These are phyloP conservation scores for Macrocentrus cingulum DNA, from an alignment of 1,140 invertebrate species.

Conservation along the genomic window DNA sequence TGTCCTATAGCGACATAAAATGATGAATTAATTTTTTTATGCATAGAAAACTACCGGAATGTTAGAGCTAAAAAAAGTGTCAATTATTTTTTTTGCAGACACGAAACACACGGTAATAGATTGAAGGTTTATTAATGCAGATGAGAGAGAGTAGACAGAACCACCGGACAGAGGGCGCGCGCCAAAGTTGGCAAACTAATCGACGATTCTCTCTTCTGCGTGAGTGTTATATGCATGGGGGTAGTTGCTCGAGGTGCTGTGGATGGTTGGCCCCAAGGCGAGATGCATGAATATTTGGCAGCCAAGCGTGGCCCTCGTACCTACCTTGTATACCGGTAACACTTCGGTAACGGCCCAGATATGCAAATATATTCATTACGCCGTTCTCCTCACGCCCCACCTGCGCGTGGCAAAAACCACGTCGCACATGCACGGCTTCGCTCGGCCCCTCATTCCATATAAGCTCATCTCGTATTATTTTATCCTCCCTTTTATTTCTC, in stretches of 20 bases:
- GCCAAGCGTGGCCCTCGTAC: constrained; percentile 36
- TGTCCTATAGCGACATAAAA: not conserved
- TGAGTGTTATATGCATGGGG: constrained; percentile 47
- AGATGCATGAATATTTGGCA: constrained; percentile 58
- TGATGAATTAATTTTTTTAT: not conserved
- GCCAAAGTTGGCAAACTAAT: constrained; percentile 48
- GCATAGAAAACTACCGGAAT: too few species aligned
- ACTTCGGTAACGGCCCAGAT: constrained; percentile 55
- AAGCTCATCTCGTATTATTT: not conserved
- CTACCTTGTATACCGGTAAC: constrained; percentile 50
- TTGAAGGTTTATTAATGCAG: constrained; percentile 11
- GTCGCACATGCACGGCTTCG: constrained; percentile 17
- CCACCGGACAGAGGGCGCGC: constrained; percentile 10
- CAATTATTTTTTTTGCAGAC: too few species aligned
- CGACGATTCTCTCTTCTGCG: constrained; percentile 46
- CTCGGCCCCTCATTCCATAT: not conserved
- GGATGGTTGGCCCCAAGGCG: constrained; percentile 47
- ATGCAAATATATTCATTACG: constrained; percentile 60
- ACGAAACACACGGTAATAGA: too few species aligned
- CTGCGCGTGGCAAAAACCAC: constrained; percentile 31
- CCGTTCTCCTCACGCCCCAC: constrained; percentile 34
- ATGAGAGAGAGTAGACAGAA: constrained; percentile 3
- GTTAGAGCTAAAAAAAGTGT: too few species aligned
- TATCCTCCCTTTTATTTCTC: not conserved
- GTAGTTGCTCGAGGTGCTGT: constrained; percentile 37